phyloP scores from a whole-genome alignment of 35 echinoderm and acorn worm genomes.

The Ophioderma brevispina region DNA sequence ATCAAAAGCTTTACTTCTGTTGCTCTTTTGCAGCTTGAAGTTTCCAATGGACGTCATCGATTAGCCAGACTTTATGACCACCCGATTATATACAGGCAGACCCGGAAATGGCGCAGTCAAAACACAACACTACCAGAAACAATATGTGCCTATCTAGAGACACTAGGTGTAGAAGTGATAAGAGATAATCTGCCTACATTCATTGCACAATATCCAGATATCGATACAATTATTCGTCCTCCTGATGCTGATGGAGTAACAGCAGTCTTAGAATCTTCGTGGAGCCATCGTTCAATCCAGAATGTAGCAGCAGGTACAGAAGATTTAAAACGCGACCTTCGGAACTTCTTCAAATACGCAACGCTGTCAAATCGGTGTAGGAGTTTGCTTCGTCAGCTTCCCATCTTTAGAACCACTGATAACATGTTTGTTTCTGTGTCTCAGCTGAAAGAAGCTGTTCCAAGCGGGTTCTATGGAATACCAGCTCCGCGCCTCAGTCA shows the following conservation, averaged over 20 bases:
- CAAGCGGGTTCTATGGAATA: not conserved
- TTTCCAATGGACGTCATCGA: not conserved
- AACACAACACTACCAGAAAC: not conserved
- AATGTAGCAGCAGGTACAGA: not conserved
- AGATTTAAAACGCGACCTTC: not conserved
- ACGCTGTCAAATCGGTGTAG: not conserved
- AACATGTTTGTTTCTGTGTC: not conserved
- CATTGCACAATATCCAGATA: not conserved
- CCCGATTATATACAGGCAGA: not conserved
- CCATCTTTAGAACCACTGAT: slow-evolving; percentile 10
- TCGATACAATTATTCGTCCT: not conserved
- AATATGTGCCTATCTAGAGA: slow-evolving; percentile 16
- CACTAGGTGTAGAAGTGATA: not conserved
- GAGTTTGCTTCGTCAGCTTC: not conserved
- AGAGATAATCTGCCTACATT: not conserved
- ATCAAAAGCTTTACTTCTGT: not conserved
- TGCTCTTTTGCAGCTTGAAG: not conserved
- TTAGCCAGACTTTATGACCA: not conserved
- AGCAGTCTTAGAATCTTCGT: not conserved
- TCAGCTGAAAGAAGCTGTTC: not conserved
- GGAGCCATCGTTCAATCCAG: not conserved
- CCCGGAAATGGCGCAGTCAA: not conserved
- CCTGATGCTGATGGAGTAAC: not conserved
- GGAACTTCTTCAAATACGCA: not conserved
- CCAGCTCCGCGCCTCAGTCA: not conserved